phyloP scores from a whole-genome alignment of 2,797 vertebrate species.

The Takifugu rubripes region DNA sequence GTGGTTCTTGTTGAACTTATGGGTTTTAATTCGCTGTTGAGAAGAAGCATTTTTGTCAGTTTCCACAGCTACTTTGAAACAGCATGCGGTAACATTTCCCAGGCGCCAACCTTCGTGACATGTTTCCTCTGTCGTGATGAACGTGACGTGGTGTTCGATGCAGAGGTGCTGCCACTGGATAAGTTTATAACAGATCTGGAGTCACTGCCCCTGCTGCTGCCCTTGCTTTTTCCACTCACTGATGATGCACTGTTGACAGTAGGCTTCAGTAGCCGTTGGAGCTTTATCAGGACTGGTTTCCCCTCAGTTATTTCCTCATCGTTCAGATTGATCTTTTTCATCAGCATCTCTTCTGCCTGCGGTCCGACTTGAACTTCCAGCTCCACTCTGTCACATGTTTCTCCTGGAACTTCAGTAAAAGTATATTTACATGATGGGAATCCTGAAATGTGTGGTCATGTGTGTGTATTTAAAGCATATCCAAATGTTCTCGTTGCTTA shows the following conservation, averaged over 20 bases:
- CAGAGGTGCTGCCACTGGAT: constrained; percentile 29
- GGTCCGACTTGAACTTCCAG: constrained; percentile 77
- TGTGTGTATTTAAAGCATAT: neutral
- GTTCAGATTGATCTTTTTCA: constrained; percentile 57
- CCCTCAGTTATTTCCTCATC: constrained; percentile 43
- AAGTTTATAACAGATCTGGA: too few relatives aligned
- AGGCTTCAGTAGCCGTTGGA: constrained; percentile 72
- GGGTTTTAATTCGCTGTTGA: constrained; percentile 28
- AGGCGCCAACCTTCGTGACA: constrained; percentile 32
- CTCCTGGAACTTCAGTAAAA: constrained; percentile 59
- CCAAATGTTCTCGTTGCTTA: constrained; percentile 43
- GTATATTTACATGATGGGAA: neutral
- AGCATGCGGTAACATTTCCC: neutral
- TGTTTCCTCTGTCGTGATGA: constrained; percentile 47
- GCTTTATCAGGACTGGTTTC: constrained; percentile 64
- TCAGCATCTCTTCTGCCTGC: constrained; percentile 74
- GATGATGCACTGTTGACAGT: constrained; percentile 36
- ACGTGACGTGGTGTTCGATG: constrained; percentile 55
- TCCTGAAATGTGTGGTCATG: neutral
- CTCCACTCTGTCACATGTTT: constrained; percentile 73
- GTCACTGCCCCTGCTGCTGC: neutral
- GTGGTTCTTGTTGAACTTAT: constrained; percentile 57
- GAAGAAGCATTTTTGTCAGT: constrained; percentile 18
- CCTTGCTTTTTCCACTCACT: constrained; percentile 5
- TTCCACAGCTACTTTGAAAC: neutral